Evolutionary conservation across 2,113 vertebrate species (phyloP).

Genomic region (Addax nasomaculatus): DNA sequence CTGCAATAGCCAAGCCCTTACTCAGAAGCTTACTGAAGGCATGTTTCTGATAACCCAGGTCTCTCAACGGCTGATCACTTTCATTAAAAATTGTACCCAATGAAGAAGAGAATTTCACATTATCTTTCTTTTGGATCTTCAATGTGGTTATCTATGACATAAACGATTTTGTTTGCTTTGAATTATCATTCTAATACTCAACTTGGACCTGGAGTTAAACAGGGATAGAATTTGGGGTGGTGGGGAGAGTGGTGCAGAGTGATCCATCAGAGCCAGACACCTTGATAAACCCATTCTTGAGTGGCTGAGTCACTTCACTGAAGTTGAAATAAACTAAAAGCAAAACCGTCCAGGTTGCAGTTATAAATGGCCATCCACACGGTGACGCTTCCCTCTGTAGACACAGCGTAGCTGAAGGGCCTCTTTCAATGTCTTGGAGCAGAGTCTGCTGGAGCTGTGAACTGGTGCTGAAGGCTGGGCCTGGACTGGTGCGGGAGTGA

Average conservation of each 20-base stretch:
- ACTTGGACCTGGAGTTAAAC: constrained; percentile 80
- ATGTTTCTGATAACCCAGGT: constrained; percentile 93
- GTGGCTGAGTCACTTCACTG: constrained; percentile 87
- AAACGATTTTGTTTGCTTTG: constrained; percentile 66
- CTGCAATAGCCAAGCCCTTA: constrained; percentile 90
- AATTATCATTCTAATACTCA: constrained; percentile 65
- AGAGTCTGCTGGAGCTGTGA: background rate
- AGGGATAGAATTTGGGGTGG: constrained; percentile 81
- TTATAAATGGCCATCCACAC: constrained; percentile 94
- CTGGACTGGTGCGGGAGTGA: background rate
- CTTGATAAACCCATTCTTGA: constrained; percentile 90
- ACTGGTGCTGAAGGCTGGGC: background rate
- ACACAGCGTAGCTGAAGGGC: constrained; percentile 81
- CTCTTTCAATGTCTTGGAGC: constrained; percentile 82
- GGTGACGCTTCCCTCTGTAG: constrained; percentile 92
- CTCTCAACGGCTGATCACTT: constrained; percentile 89
- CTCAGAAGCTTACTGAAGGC: constrained; percentile 97
- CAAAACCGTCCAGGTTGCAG: constrained; percentile 91
- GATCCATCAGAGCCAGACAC: constrained; percentile 81
- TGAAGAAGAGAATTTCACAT: constrained; percentile 86
- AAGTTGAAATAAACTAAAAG: constrained; percentile 95
- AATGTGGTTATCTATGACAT: constrained; percentile 60
- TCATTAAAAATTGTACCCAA: constrained; percentile 97
- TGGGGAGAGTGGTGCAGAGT: background rate
- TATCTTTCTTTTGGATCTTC: constrained; percentile 72